Base-by-base conservation (phyloP, 2,113 vertebrate species). In the Burhinus bistriatus region DNA sequence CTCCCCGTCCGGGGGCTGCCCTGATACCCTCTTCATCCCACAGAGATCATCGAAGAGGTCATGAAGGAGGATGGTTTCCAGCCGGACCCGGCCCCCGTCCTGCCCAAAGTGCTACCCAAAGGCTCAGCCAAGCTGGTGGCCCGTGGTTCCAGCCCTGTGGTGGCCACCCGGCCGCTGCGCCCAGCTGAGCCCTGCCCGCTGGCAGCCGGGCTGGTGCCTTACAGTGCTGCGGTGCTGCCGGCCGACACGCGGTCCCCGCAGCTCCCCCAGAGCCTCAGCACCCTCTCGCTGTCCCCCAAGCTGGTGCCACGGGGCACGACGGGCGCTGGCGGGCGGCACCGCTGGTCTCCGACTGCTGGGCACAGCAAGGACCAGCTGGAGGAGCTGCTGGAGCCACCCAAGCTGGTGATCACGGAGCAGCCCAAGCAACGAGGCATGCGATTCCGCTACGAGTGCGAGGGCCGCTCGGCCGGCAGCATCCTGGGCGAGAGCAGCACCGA, bases 351-450 rank as follows among this genome's bases (percentile, higher is more conserved):
- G 4, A 34, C 7, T 1, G 0, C 55, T 2, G 40, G 65, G 18
- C 57, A 18, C 1, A 5, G 79, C 5, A 58, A 79, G 68, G 51
- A 98, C 12, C 85, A 94, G 58, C 95, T 98, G 96, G 98, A 98
- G 70, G 94, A 85, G 9, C 66, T 98, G 25, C 91, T 97, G 85
- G 98, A 98, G 16, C 97, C 95, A 3, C 99, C 99, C 9, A 92
- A 92, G 27, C 96, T 99, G 69, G 96, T 98, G 83, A 98, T 99
- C 91, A 98, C 97, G 4, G 99, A 99, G 97, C 99, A 99, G 97
- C 99, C 99, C 55, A 99, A 99, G 90, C 99, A 99, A 97, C 97
- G 99, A 11, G 99, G 99, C 42, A 99, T 99, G 99, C 97, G 99
- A 32, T 99, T 99, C 93, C 99, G 99, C 58, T 99, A 99, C 12